Evolutionary conservation across 2,113 vertebrate genomes (phyloP).

Genomic region (Irena cyanogastra): DNA sequence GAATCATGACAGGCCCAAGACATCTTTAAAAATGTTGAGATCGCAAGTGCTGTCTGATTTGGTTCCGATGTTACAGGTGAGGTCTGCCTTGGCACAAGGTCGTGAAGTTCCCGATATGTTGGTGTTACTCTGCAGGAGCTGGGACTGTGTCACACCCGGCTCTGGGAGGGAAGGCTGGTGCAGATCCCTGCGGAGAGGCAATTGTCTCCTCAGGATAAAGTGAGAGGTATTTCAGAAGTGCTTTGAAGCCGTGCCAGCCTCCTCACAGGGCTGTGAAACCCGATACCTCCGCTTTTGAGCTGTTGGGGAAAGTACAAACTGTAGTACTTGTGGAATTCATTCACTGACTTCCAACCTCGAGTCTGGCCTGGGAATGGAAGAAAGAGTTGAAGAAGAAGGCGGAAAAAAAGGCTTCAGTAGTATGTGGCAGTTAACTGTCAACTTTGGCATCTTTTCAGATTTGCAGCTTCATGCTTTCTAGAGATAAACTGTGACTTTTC

Average conservation of each 20-base stretch:
- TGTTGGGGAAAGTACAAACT: constrained; percentile 68
- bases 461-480: constrained; percentile 61
- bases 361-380: constrained; percentile 51
- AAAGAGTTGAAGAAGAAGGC: constrained; percentile 1
- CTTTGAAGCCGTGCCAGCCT: constrained; percentile 77
- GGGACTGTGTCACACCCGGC: background rate
- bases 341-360: constrained; percentile 71
- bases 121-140: background rate
- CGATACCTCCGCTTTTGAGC: constrained; percentile 72
- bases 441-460: constrained; percentile 62
- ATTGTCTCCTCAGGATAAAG: constrained; percentile 71
- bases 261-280: constrained; percentile 70
- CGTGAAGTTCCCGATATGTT: background rate
- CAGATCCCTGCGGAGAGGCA: background rate
- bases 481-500: constrained; percentile 70
- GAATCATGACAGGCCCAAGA: background rate
- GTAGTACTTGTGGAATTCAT: constrained; percentile 77
- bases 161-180: background rate
- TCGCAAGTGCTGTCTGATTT: background rate
- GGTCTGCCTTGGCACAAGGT: background rate
- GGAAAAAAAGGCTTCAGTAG: background rate
- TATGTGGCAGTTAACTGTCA: constrained; percentile 53
- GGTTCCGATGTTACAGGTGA: background rate
- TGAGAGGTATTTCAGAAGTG: constrained; percentile 67
- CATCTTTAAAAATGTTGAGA: background rate